Evolutionary conservation across 1,140 invertebrate species (phyloP).

Genomic region (Cyrtorhinus lividipennis): DNA sequence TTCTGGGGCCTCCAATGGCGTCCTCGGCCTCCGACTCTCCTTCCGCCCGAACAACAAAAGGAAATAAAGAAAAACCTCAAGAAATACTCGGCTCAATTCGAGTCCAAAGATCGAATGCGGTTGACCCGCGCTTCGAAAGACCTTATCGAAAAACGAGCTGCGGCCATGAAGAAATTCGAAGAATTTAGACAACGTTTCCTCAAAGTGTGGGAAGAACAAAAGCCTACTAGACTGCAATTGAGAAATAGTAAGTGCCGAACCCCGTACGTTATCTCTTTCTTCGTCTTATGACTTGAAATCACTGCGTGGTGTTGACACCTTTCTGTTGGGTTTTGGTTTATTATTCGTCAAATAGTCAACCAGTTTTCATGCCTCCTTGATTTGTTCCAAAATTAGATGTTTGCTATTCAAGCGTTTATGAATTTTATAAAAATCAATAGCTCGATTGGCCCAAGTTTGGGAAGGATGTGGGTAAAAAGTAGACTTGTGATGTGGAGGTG

Average conservation of each 20-base stretch:
- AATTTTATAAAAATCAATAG: too few species aligned
- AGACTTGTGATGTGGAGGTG: too few species aligned
- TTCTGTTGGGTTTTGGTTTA: too few species aligned
- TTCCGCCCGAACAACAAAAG: constrained; percentile 66
- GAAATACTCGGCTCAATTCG: constrained; percentile 91
- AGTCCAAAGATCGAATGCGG: constrained; percentile 87
- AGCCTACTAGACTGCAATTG: constrained; percentile 63
- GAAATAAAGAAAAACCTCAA: constrained; percentile 98
- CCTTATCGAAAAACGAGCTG: constrained; percentile 81
- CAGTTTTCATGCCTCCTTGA: too few species aligned
- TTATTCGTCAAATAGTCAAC: too few species aligned
- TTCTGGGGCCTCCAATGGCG: constrained; percentile 95
- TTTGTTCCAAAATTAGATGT: too few species aligned
- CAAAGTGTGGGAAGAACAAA: constrained; percentile 59
- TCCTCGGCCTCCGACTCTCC: constrained; percentile 74
- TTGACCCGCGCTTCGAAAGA: constrained; percentile 91
- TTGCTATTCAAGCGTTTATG: too few species aligned
- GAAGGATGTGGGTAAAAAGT: too few species aligned
- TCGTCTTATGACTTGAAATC: too few species aligned
- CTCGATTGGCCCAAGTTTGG: too few species aligned
- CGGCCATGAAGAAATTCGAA: constrained; percentile 76
- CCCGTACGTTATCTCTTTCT: too few species aligned
- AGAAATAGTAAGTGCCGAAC: constrained; percentile 64
- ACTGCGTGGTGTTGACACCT: too few species aligned
- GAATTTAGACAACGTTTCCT: constrained; percentile 60